phyloP scores from a whole-genome alignment of 2,113 vertebrate species.

The Microcebus ravelobensis region DNA sequence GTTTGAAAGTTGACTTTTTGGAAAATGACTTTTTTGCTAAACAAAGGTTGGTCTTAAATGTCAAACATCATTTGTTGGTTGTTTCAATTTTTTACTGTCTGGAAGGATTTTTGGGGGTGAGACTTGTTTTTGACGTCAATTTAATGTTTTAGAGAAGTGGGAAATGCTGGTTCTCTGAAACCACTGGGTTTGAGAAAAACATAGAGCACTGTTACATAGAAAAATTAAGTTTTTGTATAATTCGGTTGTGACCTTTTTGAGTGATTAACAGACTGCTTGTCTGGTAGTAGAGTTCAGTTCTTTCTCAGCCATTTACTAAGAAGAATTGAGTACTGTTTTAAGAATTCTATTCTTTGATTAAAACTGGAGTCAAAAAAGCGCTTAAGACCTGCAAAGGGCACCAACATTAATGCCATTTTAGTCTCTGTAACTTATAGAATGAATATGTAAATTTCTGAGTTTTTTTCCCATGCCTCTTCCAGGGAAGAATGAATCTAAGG shows the following conservation, averaged over 20 bases:
- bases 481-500: not conserved
- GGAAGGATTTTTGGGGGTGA: conserved; percentile 1
- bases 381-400: not conserved
- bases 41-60: conserved; percentile 75
- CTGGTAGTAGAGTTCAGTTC: conserved; percentile 28
- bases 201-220: conserved; percentile 39
- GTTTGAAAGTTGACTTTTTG: conserved; percentile 67
- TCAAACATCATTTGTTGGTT: conserved; percentile 62
- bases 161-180: conserved; percentile 64
- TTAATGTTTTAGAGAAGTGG: conserved; percentile 30
- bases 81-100: conserved; percentile 40
- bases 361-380: not conserved
- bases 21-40: conserved; percentile 59
- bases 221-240: conserved; percentile 49
- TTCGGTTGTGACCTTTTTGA: conserved; percentile 57
- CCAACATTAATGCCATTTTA: conserved; percentile 35
- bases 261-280: conserved; percentile 50
- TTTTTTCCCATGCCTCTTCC: not conserved
- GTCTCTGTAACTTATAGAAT: not conserved
- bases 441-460: not conserved
- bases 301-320: conserved; percentile 57
- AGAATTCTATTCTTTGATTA: conserved; percentile 40
- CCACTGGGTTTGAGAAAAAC: conserved; percentile 39
- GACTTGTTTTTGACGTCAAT: conserved; percentile 50
- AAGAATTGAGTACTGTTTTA: conserved; percentile 58